Evolutionary conservation across 2,888 invertebrate species (phyloP).

Genomic region (Nasonovia ribisnigri): DNA sequence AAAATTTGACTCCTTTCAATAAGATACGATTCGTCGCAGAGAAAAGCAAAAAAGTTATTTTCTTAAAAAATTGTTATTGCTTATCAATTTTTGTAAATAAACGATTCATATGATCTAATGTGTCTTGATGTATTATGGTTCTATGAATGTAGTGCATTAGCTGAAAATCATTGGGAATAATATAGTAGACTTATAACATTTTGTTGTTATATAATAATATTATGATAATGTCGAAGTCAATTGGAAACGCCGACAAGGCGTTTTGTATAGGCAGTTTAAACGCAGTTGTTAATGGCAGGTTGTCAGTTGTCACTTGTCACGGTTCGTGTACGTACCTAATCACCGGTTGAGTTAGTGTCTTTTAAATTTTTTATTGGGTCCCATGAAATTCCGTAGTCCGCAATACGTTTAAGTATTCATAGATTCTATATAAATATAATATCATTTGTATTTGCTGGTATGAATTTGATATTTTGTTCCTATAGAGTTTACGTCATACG

Average conservation of each 20-base stretch:
- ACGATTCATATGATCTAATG: background rate
- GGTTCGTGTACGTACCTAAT: background rate
- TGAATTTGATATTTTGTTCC: background rate
- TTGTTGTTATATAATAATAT: background rate
- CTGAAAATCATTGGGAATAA: background rate
- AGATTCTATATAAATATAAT: background rate
- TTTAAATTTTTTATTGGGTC: background rate
- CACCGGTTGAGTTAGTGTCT: background rate
- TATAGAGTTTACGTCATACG: background rate
- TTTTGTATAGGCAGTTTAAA: slow-evolving; percentile 28
- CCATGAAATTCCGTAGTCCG: background rate
- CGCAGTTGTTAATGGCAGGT: background rate
- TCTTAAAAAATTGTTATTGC: too few relatives aligned
- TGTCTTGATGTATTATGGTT: background rate
- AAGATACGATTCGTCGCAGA: background rate
- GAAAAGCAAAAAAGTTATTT: background rate
- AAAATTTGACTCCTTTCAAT: background rate
- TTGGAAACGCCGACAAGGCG: background rate
- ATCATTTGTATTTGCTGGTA: background rate
- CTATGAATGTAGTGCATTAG: background rate
- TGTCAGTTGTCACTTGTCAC: background rate
- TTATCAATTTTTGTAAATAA: background rate
- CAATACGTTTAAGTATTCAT: background rate
- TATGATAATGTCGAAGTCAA: background rate
- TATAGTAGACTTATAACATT: background rate